Evolutionary conservation across 2,888 invertebrate species (phyloP).

Genomic region (Drosophila merina): DNA sequence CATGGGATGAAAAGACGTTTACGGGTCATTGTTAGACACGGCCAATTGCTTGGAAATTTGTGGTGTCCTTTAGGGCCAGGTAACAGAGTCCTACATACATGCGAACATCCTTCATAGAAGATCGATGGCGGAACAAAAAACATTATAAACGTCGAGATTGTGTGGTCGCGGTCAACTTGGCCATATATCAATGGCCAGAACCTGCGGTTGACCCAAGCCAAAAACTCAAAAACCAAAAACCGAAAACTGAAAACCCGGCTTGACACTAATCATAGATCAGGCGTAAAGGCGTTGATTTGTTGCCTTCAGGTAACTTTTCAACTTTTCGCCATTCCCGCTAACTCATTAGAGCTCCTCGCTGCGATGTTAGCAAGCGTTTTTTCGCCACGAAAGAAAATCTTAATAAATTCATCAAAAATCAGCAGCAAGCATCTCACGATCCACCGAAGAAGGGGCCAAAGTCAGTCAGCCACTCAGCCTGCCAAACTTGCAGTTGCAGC

Average conservation of each 20-base stretch:
- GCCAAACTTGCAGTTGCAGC: neutral
- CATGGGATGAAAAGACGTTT: conserved; percentile 15
- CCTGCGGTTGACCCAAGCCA: conserved; percentile 70
- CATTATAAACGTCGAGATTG: conserved; percentile 53
- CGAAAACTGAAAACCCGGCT: conserved; percentile 4
- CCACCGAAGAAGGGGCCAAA: conserved; percentile 26
- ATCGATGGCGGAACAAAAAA: conserved; percentile 42
- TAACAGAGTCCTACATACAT: conserved; percentile 21
- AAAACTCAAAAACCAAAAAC: conserved; percentile 4
- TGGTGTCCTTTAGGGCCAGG: conserved; percentile 42
- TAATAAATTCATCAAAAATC: conserved; percentile 77
- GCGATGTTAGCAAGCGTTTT: conserved; percentile 7
- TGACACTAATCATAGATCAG: conserved; percentile 75
- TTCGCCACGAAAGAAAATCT: conserved; percentile 56
- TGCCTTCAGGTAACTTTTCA: conserved; percentile 54
- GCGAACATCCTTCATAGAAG: conserved; percentile 1
- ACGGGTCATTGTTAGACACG: conserved; percentile 63
- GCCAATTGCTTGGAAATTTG: conserved; percentile 74
- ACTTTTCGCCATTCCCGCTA: conserved; percentile 59
- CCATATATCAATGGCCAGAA: conserved; percentile 65
- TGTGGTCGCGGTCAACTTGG: conserved; percentile 63
- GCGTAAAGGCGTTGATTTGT: conserved; percentile 74
- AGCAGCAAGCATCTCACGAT: conserved; percentile 70
- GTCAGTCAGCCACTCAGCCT: neutral
- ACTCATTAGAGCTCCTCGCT: conserved; percentile 64